phyloP scores from a whole-genome alignment of 2,888 invertebrate species.

The Metopia argyrocephala region DNA sequence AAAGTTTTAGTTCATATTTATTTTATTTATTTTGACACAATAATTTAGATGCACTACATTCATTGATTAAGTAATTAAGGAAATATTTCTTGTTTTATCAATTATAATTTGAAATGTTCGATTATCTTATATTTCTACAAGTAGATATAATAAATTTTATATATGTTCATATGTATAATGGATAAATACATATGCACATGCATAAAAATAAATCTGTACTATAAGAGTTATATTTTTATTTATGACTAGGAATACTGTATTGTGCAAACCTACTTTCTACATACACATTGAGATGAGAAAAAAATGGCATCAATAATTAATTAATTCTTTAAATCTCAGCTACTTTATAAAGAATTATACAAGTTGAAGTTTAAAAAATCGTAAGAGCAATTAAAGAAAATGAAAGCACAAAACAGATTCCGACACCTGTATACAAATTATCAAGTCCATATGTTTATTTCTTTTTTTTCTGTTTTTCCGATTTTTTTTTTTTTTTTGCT shows the following conservation, averaged over 20 bases:
- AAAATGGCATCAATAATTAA: constrained; percentile 20
- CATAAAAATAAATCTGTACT: constrained; percentile 1
- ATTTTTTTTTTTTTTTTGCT: constrained; percentile 5
- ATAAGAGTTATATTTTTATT: constrained; percentile 32
- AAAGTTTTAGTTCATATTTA: constrained; percentile 17
- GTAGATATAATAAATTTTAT: constrained; percentile 4
- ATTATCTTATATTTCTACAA: constrained; percentile 14
- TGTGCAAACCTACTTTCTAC: constrained; percentile 47
- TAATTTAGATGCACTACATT: constrained; percentile 60
- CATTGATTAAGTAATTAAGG: constrained; percentile 42
- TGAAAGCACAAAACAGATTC: constrained; percentile 54
- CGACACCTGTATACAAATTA: constrained; percentile 43
- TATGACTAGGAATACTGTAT: constrained; percentile 64
- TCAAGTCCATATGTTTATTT: constrained; percentile 29
- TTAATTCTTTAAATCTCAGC: no score
- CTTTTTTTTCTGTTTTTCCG: no score
- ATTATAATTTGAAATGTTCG: constrained; percentile 30
- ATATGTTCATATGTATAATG: neutral
- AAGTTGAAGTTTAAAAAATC: neutral
- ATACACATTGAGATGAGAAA: constrained; percentile 29
- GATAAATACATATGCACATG: neutral
- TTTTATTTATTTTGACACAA: constrained; percentile 62
- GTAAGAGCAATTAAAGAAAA: neutral
- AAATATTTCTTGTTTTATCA: constrained; percentile 14
- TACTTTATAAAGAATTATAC: neutral